Evolutionary conservation across 2,113 vertebrate genomes (phyloP).

Genomic region (Calonectris borealis): DNA sequence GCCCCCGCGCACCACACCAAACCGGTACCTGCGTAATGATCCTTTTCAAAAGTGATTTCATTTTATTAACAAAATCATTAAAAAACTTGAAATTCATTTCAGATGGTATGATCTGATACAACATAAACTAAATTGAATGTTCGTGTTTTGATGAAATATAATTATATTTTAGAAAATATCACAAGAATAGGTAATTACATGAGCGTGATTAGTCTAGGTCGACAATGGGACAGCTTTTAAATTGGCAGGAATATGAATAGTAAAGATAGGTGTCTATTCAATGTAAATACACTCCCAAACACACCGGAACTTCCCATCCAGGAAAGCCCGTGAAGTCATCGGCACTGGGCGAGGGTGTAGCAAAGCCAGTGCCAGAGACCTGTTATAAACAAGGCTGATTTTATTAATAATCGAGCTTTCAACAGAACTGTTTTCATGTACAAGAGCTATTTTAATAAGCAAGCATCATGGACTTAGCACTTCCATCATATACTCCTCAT

Average conservation of each 20-base stretch:
- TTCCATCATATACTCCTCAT: background rate
- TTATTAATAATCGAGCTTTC: background rate
- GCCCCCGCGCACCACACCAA: background rate
- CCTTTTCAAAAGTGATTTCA: background rate
- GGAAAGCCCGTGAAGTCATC: background rate
- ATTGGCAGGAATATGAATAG: background rate
- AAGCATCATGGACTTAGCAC: background rate
- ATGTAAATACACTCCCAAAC: background rate
- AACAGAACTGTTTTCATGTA: background rate
- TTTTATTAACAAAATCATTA: background rate
- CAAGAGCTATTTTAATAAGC: background rate
- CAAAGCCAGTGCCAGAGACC: background rate
- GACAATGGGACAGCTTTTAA: background rate
- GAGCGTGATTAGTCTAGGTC: background rate
- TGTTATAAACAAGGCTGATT: background rate
- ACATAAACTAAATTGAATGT: background rate
- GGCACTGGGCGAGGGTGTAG: background rate
- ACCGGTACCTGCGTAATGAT: fast-evolving
- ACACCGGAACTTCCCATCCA: background rate
- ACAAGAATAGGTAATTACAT: background rate
- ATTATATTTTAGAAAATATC: background rate
- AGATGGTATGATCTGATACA: background rate
- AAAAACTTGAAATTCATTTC: background rate
- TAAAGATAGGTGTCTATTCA: background rate
- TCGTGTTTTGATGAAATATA: background rate